phyloP scores from a whole-genome alignment of 2,797 vertebrate genomes.

The Pagetopsis macropterus region DNA sequence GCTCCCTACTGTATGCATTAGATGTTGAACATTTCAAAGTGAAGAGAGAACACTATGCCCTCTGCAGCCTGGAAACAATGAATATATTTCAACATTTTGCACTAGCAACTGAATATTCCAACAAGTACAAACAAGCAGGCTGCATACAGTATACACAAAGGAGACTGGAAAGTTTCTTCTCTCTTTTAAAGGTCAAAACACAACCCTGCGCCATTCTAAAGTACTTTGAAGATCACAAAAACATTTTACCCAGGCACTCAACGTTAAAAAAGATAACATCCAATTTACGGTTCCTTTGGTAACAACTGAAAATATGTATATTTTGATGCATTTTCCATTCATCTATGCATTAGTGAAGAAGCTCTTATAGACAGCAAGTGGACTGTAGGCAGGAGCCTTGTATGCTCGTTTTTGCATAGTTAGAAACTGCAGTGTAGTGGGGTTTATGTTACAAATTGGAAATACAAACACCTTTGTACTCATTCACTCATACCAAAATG shows the following conservation, averaged over 20 bases:
- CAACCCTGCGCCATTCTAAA: slow-evolving; percentile 22
- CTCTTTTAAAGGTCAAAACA: slow-evolving; percentile 57
- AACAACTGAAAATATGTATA: slow-evolving; percentile 24
- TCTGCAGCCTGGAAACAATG: slow-evolving; percentile 42
- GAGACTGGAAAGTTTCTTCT: slow-evolving; percentile 26
- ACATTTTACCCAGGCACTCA: slow-evolving; percentile 36
- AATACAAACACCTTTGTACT: not conserved
- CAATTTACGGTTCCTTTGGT: slow-evolving; percentile 24
- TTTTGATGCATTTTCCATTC: slow-evolving; percentile 29
- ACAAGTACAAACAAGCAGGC: slow-evolving; percentile 38
- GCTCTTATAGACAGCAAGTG: slow-evolving; percentile 10
- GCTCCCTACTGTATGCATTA: slow-evolving; percentile 68
- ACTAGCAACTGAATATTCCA: slow-evolving; percentile 47
- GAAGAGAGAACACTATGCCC: slow-evolving; percentile 54
- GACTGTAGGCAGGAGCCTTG: slow-evolving; percentile 20
- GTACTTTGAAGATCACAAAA: slow-evolving; percentile 48
- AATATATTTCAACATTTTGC: slow-evolving; percentile 53
- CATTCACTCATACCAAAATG: too few species aligned
- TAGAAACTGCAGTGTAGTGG: not conserved
- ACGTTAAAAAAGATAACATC: slow-evolving; percentile 41
- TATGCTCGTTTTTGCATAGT: not conserved
- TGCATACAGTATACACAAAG: slow-evolving; percentile 4
- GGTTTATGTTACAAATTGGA: slow-evolving; percentile 5
- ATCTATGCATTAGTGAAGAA: slow-evolving; percentile 23
- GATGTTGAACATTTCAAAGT: slow-evolving; percentile 73